phyloP scores from a whole-genome alignment of 2,113 vertebrate species.

The Phalacrocorax pelagicus region DNA sequence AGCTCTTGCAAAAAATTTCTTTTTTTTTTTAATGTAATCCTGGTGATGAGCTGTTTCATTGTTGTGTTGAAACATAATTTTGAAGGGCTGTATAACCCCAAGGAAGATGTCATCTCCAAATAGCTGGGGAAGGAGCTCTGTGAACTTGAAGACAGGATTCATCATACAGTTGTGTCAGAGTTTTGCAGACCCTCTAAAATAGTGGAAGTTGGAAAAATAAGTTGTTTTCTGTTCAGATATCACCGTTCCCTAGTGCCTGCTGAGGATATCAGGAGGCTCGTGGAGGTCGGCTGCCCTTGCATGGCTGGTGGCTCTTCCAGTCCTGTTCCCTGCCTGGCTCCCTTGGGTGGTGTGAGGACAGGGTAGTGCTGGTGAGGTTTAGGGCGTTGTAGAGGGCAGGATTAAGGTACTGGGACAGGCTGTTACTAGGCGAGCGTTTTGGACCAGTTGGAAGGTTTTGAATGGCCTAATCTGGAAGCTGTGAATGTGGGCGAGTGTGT shows the following conservation, averaged over 20 bases:
- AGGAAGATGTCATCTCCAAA: not conserved
- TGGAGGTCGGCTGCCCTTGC: not conserved
- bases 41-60: not conserved
- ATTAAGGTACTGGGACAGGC: not conserved
- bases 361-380: not conserved
- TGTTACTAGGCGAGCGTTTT: not conserved
- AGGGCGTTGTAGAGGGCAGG: not conserved
- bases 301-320: not conserved
- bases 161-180: not conserved
- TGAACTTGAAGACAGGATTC: not conserved
- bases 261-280: rapidly evolving
- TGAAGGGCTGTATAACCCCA: not conserved
- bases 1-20: not conserved
- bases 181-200: not conserved
- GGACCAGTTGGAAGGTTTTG: not conserved
- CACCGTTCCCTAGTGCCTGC: not conserved
- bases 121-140: not conserved
- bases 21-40: not conserved
- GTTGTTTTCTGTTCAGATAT: not conserved
- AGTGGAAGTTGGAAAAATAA: not conserved
- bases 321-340: rapidly evolving
- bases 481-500: rapidly evolving
- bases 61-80: not conserved
- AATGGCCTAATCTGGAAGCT: not conserved
- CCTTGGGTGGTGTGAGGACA: rapidly evolving